Conservation (phyloP, 2,888 invertebrate species). For the Cenopis cana region DNA sequence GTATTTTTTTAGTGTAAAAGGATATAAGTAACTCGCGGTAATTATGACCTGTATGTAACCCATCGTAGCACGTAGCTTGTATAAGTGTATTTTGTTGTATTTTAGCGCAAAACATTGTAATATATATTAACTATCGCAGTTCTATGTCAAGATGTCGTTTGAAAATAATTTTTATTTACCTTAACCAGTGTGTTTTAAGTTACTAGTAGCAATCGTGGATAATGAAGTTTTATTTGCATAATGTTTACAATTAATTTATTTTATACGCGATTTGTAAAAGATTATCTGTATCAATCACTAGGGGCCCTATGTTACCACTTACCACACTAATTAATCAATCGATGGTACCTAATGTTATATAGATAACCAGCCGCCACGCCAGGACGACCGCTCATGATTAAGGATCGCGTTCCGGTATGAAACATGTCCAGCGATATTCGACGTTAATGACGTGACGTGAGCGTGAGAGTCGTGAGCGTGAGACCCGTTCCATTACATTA, state of each 20-base stretch:
- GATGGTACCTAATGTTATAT: neutral
- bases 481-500: neutral
- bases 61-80: constrained; percentile 71
- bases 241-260: constrained; percentile 37
- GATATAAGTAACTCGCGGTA: constrained; percentile 50
- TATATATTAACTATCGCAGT: constrained; percentile 65
- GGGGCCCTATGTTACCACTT: neutral
- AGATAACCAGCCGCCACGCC: too few relatives aligned
- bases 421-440: too few relatives aligned
- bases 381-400: too few relatives aligned
- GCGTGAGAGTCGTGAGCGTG: too few relatives aligned
- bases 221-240: constrained; percentile 46
- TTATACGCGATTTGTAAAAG: constrained; percentile 11
- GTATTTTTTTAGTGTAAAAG: constrained; percentile 44
- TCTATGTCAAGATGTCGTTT: constrained; percentile 65
- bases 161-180: constrained; percentile 60
- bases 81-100: constrained; percentile 79
- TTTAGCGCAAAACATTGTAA: constrained; percentile 71
- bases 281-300: neutral
- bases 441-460: too few relatives aligned
- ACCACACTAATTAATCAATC: neutral
- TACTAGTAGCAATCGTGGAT: constrained; percentile 35
- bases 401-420: too few relatives aligned
- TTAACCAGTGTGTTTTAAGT: constrained; percentile 51
- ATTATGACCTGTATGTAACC: constrained; percentile 68